phyloP scores from a whole-genome alignment of 2,113 vertebrate species.

The Boleophthalmus pectinirostris region DNA sequence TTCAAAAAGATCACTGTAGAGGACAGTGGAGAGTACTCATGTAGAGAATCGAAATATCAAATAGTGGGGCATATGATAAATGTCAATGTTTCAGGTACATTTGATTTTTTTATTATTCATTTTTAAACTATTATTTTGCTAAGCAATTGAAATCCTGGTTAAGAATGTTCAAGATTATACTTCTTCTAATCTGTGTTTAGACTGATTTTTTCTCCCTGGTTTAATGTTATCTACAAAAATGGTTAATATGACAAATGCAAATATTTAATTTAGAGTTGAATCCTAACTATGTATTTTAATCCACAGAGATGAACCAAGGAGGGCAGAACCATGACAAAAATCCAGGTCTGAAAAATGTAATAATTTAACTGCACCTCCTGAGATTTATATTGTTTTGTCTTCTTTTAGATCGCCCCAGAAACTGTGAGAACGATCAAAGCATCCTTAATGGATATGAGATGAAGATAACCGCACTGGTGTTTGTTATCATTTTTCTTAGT shows the following conservation, averaged over 20 bases:
- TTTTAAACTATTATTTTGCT: neutral
- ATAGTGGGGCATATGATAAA: conserved; percentile 14
- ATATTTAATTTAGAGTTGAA: neutral
- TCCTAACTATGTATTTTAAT: neutral
- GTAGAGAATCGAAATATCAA: neutral
- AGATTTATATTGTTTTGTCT: neutral
- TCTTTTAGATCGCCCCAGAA: neutral
- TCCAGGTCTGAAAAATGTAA: conserved; percentile 16
- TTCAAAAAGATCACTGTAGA: conserved; percentile 36
- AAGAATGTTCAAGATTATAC: no score
- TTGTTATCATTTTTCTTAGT: conserved; percentile 6
- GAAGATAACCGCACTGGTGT: neutral
- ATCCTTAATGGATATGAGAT: accelerated
- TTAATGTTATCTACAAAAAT: no score
- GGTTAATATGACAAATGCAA: no score
- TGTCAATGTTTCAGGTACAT: conserved; percentile 50
- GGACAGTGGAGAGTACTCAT: conserved; percentile 38
- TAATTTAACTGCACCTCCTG: neutral
- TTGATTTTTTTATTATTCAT: neutral
- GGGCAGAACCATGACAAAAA: neutral
- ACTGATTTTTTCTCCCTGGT: no score
- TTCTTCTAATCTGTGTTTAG: no score
- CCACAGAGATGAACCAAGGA: neutral
- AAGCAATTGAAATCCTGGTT: neutral
- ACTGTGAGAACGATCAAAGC: neutral